phyloP scores from a whole-genome alignment of 2,113 vertebrate genomes.

The Mirza zaza region DNA sequence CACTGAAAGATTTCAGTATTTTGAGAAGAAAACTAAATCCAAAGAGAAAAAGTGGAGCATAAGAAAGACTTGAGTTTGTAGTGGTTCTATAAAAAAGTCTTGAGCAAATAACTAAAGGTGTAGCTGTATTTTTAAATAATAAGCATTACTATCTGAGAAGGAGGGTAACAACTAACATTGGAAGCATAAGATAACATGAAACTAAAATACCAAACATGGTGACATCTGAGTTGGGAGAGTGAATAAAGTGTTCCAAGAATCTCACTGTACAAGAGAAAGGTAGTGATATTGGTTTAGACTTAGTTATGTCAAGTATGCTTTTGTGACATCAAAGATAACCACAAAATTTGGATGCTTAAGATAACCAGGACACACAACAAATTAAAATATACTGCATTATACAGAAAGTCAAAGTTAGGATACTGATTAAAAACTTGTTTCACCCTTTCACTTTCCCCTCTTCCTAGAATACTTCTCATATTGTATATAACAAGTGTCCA shows the following conservation, averaged over 20 bases:
- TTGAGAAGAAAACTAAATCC: constrained; percentile 12
- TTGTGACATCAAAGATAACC: background rate
- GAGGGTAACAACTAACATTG: background rate
- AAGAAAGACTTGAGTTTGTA: background rate
- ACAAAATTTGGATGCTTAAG: background rate
- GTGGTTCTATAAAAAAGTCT: background rate
- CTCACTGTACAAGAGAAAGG: background rate
- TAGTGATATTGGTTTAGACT: background rate
- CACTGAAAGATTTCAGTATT: background rate
- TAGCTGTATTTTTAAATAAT: background rate
- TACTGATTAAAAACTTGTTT: background rate
- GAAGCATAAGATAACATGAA: background rate
- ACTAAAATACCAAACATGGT: background rate
- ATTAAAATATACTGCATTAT: background rate
- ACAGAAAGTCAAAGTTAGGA: background rate
- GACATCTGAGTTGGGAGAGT: background rate
- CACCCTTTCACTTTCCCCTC: background rate
- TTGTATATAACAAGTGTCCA: background rate
- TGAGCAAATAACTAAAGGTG: background rate
- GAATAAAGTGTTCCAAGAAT: background rate
- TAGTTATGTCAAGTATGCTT: background rate
- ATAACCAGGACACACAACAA: background rate
- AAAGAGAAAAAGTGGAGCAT: background rate
- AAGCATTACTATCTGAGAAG: background rate
- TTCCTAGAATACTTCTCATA: background rate